A percentile compares a stretch with the other conserved stretches of the same genome.
phyloP scores from a whole-genome alignment of 1,140 invertebrate species.

The Brachionus rotundiformis region DNA sequence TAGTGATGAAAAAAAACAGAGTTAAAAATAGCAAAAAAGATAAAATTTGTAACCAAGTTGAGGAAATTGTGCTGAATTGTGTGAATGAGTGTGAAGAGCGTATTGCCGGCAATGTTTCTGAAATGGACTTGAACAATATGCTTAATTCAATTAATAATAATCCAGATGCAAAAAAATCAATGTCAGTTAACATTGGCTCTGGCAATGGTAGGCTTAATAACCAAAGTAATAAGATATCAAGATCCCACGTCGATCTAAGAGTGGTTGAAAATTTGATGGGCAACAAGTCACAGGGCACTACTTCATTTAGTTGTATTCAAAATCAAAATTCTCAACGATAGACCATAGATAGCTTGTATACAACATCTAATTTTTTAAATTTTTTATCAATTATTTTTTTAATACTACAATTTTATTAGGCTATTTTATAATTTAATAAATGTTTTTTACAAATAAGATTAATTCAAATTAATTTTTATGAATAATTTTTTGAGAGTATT shows the following conservation, averaged over 20 bases:
- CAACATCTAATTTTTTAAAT: slow-evolving; percentile 44
- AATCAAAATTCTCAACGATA: slow-evolving; percentile 40
- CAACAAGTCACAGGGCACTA: background rate
- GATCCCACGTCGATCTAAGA: slow-evolving; percentile 16
- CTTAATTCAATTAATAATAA: background rate
- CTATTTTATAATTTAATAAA: background rate
- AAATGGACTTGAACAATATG: background rate
- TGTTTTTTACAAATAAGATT: no score
- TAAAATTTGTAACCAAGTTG: background rate
- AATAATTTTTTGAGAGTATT: no score
- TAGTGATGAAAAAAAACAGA: background rate
- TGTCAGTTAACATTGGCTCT: slow-evolving; percentile 15
- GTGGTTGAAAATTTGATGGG: background rate
- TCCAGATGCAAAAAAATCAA: background rate
- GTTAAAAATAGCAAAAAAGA: background rate
- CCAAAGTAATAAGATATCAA: background rate
- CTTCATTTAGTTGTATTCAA: slow-evolving; percentile 33
- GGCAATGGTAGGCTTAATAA: background rate
- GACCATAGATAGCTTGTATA: background rate
- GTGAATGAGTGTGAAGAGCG: background rate
- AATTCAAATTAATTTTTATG: background rate
- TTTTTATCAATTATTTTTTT: slow-evolving; percentile 34
- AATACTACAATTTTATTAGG: background rate
- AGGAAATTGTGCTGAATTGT: background rate
- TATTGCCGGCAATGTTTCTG: background rate